Evolutionary conservation across 1,140 invertebrate species (phyloP).

Genomic region (Ephestia elutella): DNA sequence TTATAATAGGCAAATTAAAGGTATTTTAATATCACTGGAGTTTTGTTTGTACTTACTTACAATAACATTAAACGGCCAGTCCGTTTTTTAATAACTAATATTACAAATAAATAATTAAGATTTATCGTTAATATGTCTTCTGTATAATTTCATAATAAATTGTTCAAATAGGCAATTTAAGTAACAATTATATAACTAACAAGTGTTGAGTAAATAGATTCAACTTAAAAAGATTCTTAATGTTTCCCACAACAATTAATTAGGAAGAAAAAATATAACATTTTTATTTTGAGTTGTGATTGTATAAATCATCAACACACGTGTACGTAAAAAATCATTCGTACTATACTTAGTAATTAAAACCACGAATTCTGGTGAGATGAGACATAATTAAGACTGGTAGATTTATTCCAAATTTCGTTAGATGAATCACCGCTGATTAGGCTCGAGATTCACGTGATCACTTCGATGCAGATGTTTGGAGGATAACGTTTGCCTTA

Average conservation of each 20-base stretch:
- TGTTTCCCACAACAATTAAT: slow-evolving; percentile 9
- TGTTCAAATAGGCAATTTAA: too few species aligned
- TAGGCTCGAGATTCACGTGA: slow-evolving; percentile 51
- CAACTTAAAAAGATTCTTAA: neutral
- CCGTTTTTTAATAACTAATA: too few species aligned
- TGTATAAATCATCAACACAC: slow-evolving; percentile 50
- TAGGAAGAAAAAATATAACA: neutral
- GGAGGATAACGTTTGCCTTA: slow-evolving; percentile 59
- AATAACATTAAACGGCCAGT: too few species aligned
- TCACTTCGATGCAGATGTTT: slow-evolving; percentile 62
- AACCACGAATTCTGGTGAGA: slow-evolving; percentile 57
- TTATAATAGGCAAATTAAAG: slow-evolving; percentile 15
- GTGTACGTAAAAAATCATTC: slow-evolving; percentile 58
- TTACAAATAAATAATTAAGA: too few species aligned
- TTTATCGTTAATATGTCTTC: too few species aligned
- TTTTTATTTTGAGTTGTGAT: slow-evolving; percentile 16
- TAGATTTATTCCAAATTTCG: slow-evolving; percentile 70
- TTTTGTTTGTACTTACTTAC: neutral
- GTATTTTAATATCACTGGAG: slow-evolving; percentile 1
- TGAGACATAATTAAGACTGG: slow-evolving; percentile 46
- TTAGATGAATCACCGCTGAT: slow-evolving; percentile 68
- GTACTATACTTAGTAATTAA: slow-evolving; percentile 59
- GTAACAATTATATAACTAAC: too few species aligned
- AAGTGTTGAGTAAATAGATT: too few species aligned
- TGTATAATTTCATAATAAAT: too few species aligned